Base-by-base conservation (phyloP, 2,113 vertebrate species). In the Montifringilla adamsi region DNA sequence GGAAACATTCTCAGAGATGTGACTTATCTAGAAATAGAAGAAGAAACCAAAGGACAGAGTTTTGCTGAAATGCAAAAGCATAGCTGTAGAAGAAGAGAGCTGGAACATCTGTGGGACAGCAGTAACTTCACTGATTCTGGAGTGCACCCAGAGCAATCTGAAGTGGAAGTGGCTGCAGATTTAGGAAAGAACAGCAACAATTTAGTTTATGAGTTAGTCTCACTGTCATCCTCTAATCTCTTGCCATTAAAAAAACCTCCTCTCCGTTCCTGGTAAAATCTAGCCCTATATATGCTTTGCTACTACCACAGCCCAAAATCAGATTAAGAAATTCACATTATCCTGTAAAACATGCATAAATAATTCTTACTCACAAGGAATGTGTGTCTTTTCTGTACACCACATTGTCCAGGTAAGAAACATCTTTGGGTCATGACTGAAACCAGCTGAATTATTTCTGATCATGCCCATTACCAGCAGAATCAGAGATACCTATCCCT, bases 361-460 rank as follows among this genome's bases (percentile, higher is more conserved):
- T 44, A 60, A 24, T 33, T 28, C 59, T 87, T 37, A 37, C 17
- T 68, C 12, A 41, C 23, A 79, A 66, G 56, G 3, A 64, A 3
- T 1, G 0, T 14, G 13, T 14, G 13, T 19, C 30, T 43, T 56
- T 27, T 52, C 63, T 68, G 53, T 18, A 27, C 22, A 27, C 31
- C 27, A 37, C 37, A 27, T 7, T 23, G 5, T 11, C 14, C 44
- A 68, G 26, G 26, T 44, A 39, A 39, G 39, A 39, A 52, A 60
- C 1, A 19, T 6, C 33, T 52, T 44, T 53, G 19, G 6, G 55
- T 44, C 39, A 52, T 0, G 0, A 15, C 18, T 46, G 27, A 60
- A 19, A 69, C 12, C 7, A 60, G 18, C 33, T 46, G 27, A 52
- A 52, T 60, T 52, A 19, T 39, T 69, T 37, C 53, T 69, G 27